Base-by-base conservation (phyloP, 2,797 vertebrate species). In the Hyperoplus immaculatus region DNA sequence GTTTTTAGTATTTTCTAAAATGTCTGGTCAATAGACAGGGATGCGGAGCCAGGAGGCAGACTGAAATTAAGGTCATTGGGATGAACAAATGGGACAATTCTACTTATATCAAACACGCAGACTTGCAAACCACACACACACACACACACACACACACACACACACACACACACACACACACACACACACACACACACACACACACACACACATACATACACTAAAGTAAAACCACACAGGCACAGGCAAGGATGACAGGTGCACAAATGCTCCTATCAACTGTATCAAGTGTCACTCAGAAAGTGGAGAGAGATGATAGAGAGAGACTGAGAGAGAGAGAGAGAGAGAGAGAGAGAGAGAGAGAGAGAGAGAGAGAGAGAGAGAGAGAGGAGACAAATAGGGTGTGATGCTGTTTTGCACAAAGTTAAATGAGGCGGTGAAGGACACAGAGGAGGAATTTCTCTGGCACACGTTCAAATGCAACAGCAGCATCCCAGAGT, bases 401-500 rank as follows among this genome's bases (percentile, higher is more conserved):
- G 46, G 57, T 47, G 77, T 41, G 75, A 65, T 81, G 85, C 75
- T 84, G 78, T 87, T 88, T 80, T 82, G 85, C 86, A 88, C 87
- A 87, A 85, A 87, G 86, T 85, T 86, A 92, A 90, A 89, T 75
- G 89, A 90, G 84, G 79, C 85, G 9, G 57, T 92, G 90, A 94
- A 93, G 92, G 89, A 86, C 90, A 88, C 73, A 59, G 80, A 89
- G 82, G 84, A 89, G 82, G 83, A 75, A 80, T 88, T 87, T 88
- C 70, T 86, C 77, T 93, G 92, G 90, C 91, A 82, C 79, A 53
- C 56, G 51, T 81, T 91, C 89, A 93, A 90, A 85, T 81, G 80
- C 85, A 89, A 78, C 78, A 82, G 77, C 87, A 89, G 87, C 80
- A 72, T 86, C 79, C 80, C 63, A 42, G 63, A 18, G 0, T 72